These are phyloP conservation scores for Pterostichus niger DNA, from an alignment of 2,888 invertebrate species.

Conservation along the genomic window DNA sequence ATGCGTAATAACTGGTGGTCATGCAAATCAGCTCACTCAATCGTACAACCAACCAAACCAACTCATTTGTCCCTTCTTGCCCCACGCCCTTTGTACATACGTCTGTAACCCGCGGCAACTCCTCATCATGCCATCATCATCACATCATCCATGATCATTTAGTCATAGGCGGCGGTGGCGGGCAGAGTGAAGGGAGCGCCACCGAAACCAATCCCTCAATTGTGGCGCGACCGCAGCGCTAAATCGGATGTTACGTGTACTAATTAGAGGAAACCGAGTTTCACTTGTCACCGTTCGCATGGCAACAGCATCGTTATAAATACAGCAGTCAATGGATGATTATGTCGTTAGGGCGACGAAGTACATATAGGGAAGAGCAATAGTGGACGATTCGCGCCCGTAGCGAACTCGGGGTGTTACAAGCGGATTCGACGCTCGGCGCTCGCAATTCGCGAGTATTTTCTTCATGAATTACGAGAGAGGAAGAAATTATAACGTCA, in stretches of 20 bases:
- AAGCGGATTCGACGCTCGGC: conserved; percentile 62
- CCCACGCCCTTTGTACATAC: conserved; percentile 2
- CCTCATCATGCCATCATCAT: conserved; percentile 41
- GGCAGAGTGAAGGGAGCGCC: not conserved
- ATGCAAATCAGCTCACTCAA: conserved; percentile 44
- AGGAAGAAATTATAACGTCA: not conserved
- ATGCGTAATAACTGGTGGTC: conserved; percentile 48
- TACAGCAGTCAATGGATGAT: conserved; percentile 69
- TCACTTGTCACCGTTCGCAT: conserved; percentile 72
- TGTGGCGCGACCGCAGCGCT: conserved; percentile 73
- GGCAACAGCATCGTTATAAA: conserved; percentile 72
- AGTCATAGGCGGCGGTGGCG: conserved; percentile 34
- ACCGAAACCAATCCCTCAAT: conserved; percentile 69
- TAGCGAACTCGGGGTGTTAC: conserved; percentile 65
- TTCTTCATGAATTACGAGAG: not conserved
- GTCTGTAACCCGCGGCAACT: conserved; percentile 33
- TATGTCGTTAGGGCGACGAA: conserved; percentile 69
- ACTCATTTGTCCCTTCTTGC: not conserved
- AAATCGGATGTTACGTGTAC: conserved; percentile 74
- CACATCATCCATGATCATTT: conserved; percentile 51
- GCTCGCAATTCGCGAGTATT: no score
- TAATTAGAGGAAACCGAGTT: conserved; percentile 74
- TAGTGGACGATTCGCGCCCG: conserved; percentile 60
- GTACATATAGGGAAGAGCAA: not conserved
- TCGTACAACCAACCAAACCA: conserved; percentile 25